Percentiles rank a stretch among this genome's conserved stretches.
phyloP scores from a whole-genome alignment of 2,113 vertebrate species.

The human (Homo sapiens) region DNA sequence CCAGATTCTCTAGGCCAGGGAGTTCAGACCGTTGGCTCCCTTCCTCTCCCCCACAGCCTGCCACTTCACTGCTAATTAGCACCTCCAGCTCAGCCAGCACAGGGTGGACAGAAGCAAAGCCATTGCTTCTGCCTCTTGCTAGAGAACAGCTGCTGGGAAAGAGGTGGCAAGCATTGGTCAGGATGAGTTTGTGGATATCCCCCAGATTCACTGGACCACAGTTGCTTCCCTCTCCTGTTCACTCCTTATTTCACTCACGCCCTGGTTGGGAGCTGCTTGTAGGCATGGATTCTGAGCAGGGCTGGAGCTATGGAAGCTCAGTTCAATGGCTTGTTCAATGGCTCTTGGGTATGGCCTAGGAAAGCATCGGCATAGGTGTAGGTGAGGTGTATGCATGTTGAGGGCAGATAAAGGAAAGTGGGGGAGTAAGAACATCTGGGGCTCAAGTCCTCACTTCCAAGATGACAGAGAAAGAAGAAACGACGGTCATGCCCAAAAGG shows the following conservation, averaged over 20 bases:
- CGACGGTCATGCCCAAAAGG: no score
- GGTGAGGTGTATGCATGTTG: no score
- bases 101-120: background rate
- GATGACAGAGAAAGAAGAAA: no score
- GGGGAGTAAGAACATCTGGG: background rate
- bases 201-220: background rate
- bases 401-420: background rate
- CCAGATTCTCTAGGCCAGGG: background rate
- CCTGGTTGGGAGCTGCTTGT: background rate
- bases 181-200: no score
- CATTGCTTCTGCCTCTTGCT: background rate
- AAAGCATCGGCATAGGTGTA: background rate
- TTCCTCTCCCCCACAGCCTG: background rate
- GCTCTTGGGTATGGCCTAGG: background rate
- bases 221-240: no score
- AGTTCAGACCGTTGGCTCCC: background rate
- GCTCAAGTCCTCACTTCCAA: no score
- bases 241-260: background rate
- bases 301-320: background rate
- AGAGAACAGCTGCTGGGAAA: background rate
- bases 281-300: background rate
- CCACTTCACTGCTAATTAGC: background rate
- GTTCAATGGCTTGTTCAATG: background rate
- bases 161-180: background rate
- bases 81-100: background rate